Percentiles rank a stretch among this genome's conserved stretches.
These are phyloP conservation scores for Penelope pileata DNA, from an alignment of 2,113 vertebrate genomes.

Conservation along the genomic window DNA sequence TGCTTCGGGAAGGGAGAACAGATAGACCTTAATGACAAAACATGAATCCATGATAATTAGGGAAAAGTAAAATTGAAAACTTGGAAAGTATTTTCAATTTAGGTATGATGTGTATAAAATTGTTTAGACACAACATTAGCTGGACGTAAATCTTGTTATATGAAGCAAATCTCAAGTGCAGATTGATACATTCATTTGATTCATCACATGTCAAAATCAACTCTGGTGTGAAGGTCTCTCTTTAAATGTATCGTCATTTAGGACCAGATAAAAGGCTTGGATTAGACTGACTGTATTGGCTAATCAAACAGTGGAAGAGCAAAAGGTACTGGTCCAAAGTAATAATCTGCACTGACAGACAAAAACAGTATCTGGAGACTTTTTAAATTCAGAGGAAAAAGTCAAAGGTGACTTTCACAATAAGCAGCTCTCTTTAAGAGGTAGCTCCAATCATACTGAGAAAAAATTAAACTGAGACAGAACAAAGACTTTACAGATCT, in stretches of 20 bases:
- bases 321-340: background rate
- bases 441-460: constrained; percentile 31
- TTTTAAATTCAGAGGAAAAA: constrained; percentile 43
- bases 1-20: background rate
- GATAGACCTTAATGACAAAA: background rate
- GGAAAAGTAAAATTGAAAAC: background rate
- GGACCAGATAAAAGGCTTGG: background rate
- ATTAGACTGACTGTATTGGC: background rate
- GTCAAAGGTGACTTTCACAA: constrained; percentile 17
- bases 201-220: background rate
- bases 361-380: background rate
- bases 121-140: background rate
- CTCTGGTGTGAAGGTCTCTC: background rate
- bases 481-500: constrained; percentile 56
- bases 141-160: background rate
- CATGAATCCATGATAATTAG: background rate
- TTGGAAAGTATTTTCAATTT: background rate
- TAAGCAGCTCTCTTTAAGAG: constrained; percentile 39
- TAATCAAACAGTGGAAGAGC: background rate
- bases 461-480: constrained; percentile 21
- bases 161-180: background rate
- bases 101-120: background rate
- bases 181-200: background rate
- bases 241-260: background rate
- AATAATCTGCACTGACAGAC: background rate